A percentile compares a stretch with the other conserved stretches of the same genome.
Evolutionary conservation across 2,888 invertebrate genomes (phyloP).

Genomic region (Nezara viridula): DNA sequence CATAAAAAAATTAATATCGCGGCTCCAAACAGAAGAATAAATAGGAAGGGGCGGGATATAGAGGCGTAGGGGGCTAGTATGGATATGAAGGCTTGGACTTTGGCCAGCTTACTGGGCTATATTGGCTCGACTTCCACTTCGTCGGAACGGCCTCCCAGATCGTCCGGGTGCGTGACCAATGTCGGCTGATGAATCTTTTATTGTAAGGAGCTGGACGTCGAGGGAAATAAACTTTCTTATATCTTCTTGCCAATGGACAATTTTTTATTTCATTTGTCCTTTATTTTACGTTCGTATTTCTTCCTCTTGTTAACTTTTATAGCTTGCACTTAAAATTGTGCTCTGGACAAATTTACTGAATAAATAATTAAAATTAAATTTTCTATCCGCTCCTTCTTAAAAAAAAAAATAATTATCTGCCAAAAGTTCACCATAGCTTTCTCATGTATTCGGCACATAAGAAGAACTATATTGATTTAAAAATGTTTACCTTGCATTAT

Average conservation of each 20-base stretch:
- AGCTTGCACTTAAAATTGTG: not conserved
- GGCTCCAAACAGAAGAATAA: conserved; percentile 11
- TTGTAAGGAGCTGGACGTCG: not conserved
- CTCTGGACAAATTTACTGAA: not conserved
- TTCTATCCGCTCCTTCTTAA: too few species aligned
- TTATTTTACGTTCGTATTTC: not conserved
- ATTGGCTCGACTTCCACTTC: conserved; percentile 17
- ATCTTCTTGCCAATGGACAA: not conserved
- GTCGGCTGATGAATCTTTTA: not conserved
- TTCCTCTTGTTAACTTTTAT: not conserved
- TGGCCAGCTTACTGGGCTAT: conserved; percentile 38
- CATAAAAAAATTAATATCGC: not conserved
- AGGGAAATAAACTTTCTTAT: conserved; percentile 10
- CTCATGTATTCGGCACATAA: too few species aligned
- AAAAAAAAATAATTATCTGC: too few species aligned
- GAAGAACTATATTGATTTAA: too few species aligned
- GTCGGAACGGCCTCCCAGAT: conserved; percentile 19
- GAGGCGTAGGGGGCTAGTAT: conserved; percentile 36
- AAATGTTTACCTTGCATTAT: too few species aligned
- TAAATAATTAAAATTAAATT: not conserved
- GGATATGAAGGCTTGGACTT: conserved; percentile 52
- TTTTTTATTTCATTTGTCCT: not conserved
- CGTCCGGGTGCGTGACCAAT: not conserved
- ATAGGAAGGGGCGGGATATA: not conserved
- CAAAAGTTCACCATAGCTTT: too few species aligned